These are phyloP conservation scores for Zalophus californianus DNA, from an alignment of 2,797 vertebrate species.

Conservation along the genomic window DNA sequence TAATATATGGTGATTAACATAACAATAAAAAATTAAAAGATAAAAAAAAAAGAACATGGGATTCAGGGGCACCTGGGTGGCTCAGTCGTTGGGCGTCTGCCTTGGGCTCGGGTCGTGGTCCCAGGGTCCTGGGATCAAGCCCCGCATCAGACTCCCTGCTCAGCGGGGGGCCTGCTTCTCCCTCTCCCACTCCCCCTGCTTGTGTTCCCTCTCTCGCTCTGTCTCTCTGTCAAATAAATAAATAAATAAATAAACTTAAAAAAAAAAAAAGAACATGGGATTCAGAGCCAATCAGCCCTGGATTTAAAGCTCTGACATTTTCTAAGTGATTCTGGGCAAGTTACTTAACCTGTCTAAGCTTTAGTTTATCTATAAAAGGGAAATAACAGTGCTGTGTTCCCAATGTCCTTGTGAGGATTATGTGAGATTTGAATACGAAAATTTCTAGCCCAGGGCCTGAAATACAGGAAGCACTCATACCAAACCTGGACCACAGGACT, in stretches of 20 bases:
- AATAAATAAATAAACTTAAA: too few species aligned
- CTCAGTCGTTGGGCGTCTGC: too few species aligned
- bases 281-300: not conserved
- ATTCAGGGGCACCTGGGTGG: not conserved
- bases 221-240: too few species aligned
- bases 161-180: too few species aligned
- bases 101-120: too few species aligned
- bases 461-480: not conserved
- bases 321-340: not conserved
- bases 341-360: not conserved
- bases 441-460: not conserved
- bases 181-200: too few species aligned
- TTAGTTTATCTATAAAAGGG: not conserved
- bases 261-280: not conserved
- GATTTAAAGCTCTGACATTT: slow-evolving; percentile 41
- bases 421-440: slow-evolving; percentile 9
- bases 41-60: too few species aligned
- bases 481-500: not conserved
- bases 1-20: too few species aligned
- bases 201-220: too few species aligned
- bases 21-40: too few species aligned
- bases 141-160: too few species aligned
- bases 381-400: not conserved
- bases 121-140: too few species aligned
- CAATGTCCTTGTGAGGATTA: not conserved